phyloP scores from a whole-genome alignment of 2,113 vertebrate genomes.

The Sclerurus mexicanus region DNA sequence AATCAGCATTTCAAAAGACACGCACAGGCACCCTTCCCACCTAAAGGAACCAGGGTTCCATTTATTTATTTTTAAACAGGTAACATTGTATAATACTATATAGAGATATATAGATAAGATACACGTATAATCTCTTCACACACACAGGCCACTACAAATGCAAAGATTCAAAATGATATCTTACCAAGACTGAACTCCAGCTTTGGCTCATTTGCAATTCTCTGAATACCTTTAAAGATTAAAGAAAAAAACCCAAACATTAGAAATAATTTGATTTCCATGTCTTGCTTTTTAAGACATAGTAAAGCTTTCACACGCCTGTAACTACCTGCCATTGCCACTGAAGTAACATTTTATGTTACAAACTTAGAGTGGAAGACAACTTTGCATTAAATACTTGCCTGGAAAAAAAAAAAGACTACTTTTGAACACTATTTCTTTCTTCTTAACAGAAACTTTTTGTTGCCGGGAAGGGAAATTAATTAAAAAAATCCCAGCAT shows the following conservation, averaged over 20 bases:
- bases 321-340: neutral
- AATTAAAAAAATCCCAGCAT: fast-evolving
- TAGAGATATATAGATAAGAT: neutral
- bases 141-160: neutral
- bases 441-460: neutral
- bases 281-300: neutral
- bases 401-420: neutral
- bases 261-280: neutral
- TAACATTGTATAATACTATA: neutral
- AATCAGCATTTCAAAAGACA: neutral
- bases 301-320: neutral
- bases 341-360: neutral
- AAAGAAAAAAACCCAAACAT: neutral
- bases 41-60: neutral
- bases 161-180: conserved; percentile 14
- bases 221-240: conserved; percentile 73
- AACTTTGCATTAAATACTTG: neutral
- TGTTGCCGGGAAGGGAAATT: neutral
- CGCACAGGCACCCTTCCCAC: neutral
- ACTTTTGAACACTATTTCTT: neutral
- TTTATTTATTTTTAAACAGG: neutral
- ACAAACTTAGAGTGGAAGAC: neutral
- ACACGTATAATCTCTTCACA: neutral
- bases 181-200: conserved; percentile 84
- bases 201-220: conserved; percentile 74